A percentile compares a stretch with the other conserved stretches of the same genome.
Conservation (phyloP, 1,140 invertebrate species). For the Cotesia chilonis region DNA sequence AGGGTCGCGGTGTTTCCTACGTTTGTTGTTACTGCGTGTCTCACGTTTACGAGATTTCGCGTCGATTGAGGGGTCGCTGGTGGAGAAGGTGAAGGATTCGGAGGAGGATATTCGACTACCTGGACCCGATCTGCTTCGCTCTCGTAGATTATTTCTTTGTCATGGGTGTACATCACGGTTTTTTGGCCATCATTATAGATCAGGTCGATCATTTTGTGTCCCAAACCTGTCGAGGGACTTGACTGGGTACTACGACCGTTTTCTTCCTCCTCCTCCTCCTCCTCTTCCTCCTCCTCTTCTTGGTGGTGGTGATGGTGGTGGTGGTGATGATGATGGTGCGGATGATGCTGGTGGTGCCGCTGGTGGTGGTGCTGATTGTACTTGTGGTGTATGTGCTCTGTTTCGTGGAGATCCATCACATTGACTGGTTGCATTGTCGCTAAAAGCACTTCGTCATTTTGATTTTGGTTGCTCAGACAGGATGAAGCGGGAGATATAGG, state of each 20-base stretch:
- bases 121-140: slow-evolving; percentile 62
- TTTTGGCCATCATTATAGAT: slow-evolving; percentile 85
- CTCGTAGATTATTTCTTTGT: slow-evolving; percentile 65
- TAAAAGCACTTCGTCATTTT: slow-evolving; percentile 70
- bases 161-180: slow-evolving; percentile 79
- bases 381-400: slow-evolving; percentile 69
- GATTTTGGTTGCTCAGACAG: slow-evolving; percentile 62
- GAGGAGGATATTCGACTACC: slow-evolving; percentile 63
- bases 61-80: slow-evolving; percentile 57
- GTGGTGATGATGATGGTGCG: slow-evolving; percentile 41
- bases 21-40: slow-evolving; percentile 45
- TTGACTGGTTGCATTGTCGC: slow-evolving; percentile 80
- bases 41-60: slow-evolving; percentile 60
- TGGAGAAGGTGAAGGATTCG: slow-evolving; percentile 64
- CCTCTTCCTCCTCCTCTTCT: slow-evolving; percentile 43
- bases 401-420: slow-evolving; percentile 72
- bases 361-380: slow-evolving; percentile 58
- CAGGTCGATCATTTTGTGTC: slow-evolving; percentile 76
- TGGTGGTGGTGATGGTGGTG: slow-evolving; percentile 39
- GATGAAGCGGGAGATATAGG: slow-evolving; percentile 63
- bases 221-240: slow-evolving; percentile 67
- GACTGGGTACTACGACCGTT: slow-evolving; percentile 69
- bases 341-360: slow-evolving; percentile 53
- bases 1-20: slow-evolving; percentile 55
- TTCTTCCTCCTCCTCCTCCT: slow-evolving; percentile 48